phyloP scores from a whole-genome alignment of 1,140 invertebrate genomes.

The Diprion similis region DNA sequence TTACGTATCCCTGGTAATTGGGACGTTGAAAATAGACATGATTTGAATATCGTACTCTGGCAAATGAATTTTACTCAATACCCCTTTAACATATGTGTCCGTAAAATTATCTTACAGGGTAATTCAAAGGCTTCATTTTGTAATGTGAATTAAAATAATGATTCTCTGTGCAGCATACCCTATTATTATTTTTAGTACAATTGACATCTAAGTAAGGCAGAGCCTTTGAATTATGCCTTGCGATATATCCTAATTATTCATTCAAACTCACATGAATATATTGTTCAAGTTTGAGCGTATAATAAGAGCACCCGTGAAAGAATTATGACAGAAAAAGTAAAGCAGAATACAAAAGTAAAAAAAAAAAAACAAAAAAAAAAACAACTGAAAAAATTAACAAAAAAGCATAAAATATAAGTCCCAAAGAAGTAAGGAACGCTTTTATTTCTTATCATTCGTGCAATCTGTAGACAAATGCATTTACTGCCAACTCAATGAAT shows the following conservation, averaged over 20 bases:
- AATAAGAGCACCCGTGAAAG: too few species aligned
- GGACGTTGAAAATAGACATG: neutral
- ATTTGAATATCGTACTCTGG: neutral
- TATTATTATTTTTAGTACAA: too few species aligned
- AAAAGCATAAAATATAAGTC: neutral
- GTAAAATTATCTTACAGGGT: neutral
- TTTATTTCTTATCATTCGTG: neutral
- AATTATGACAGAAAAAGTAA: neutral
- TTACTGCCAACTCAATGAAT: neutral
- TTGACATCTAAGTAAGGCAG: too few species aligned
- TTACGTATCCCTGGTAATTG: too few species aligned
- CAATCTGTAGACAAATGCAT: conserved; percentile 7
- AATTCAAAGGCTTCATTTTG: too few species aligned
- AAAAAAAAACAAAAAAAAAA: neutral
- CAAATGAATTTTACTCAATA: conserved; percentile 1
- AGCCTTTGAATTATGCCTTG: too few species aligned
- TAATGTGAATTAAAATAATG: too few species aligned
- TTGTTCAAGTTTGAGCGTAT: too few species aligned
- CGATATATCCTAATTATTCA: too few species aligned
- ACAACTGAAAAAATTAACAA: neutral
- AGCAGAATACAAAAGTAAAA: neutral
- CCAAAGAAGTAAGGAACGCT: neutral
- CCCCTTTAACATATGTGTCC: neutral
- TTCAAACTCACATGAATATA: too few species aligned
- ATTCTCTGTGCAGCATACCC: too few species aligned